A percentile compares a stretch with the other conserved stretches of the same genome.
phyloP scores from a whole-genome alignment of 35 echinoderm and acorn worm species.

The Ophioderma brevispina region DNA sequence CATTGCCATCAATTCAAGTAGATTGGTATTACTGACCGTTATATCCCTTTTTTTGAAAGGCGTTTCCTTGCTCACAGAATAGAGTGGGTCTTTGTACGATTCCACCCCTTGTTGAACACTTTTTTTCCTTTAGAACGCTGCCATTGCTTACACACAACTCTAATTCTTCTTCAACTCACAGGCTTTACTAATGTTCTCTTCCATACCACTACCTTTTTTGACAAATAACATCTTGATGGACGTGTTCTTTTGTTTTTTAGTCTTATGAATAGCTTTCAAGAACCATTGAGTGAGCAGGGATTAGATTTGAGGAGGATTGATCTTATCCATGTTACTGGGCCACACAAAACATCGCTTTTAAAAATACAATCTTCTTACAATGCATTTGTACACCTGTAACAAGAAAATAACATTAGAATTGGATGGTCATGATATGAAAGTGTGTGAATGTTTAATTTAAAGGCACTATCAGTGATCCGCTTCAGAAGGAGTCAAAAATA shows the following conservation, averaged over 20 bases:
- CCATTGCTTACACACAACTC: conserved; percentile 97
- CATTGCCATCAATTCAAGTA: conserved; percentile 76
- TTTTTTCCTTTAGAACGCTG: conserved; percentile 88
- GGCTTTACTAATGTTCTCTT: conserved; percentile 57
- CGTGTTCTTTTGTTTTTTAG: conserved; percentile 93
- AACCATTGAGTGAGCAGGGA: conserved; percentile 97
- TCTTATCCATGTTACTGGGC: conserved; percentile 91
- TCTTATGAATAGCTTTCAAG: conserved; percentile 93
- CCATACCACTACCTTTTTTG: conserved; percentile 70
- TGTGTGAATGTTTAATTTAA: too few relatives aligned
- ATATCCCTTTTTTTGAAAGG: too few relatives aligned
- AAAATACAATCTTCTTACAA: too few relatives aligned
- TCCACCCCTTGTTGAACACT: conserved; percentile 93
- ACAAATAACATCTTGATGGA: conserved; percentile 96
- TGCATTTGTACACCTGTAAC: too few relatives aligned
- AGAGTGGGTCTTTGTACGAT: conserved; percentile 86
- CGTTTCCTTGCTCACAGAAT: too few relatives aligned
- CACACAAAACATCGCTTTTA: too few relatives aligned
- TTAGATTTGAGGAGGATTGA: conserved; percentile 80
- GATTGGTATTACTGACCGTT: conserved; percentile 66
- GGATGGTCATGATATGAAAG: too few relatives aligned
- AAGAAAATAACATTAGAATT: too few relatives aligned
- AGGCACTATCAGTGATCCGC: too few relatives aligned
- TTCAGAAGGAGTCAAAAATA: too few relatives aligned
- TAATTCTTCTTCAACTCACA: conserved; percentile 54